These are phyloP conservation scores for Elanus axillaris DNA, from an alignment of 2,113 vertebrate species.

Conservation along the genomic window DNA sequence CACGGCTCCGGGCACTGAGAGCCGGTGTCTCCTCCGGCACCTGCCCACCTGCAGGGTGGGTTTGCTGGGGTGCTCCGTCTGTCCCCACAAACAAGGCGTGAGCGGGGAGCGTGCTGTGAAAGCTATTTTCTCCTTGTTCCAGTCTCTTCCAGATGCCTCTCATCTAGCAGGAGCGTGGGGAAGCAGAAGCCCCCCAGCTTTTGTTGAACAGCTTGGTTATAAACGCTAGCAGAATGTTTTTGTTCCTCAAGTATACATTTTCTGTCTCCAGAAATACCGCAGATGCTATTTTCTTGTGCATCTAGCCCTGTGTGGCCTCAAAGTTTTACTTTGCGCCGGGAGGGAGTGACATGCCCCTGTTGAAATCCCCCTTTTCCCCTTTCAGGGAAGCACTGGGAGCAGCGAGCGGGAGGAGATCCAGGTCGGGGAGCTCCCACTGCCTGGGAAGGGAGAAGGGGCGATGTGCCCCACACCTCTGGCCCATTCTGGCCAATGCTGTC, in stretches of 20 bases:
- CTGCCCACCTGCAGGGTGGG: no score
- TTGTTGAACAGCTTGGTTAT: not conserved
- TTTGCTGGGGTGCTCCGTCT: rapidly evolving
- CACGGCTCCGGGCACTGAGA: rapidly evolving
- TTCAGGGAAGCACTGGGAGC: rapidly evolving
- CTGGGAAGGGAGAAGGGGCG: rapidly evolving
- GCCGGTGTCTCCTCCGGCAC: rapidly evolving
- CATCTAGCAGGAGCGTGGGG: rapidly evolving
- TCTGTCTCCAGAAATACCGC: not conserved
- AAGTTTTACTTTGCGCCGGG: not conserved
- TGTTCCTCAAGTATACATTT: not conserved
- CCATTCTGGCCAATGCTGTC: rapidly evolving
- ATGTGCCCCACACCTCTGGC: not conserved
- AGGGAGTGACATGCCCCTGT: rapidly evolving
- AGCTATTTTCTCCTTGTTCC: not conserved
- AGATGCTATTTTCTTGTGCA: not conserved
- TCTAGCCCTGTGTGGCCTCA: not conserved
- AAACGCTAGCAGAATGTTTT: not conserved
- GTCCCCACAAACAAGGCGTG: no score
- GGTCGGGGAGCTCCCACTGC: not conserved
- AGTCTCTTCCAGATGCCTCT: not conserved
- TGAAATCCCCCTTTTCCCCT: not conserved
- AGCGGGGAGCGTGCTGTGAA: rapidly evolving
- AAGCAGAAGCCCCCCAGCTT: not conserved
- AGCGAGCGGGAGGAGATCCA: not conserved